Conservation (phyloP, 2,113 vertebrate species). For the Leucosticte australis region DNA sequence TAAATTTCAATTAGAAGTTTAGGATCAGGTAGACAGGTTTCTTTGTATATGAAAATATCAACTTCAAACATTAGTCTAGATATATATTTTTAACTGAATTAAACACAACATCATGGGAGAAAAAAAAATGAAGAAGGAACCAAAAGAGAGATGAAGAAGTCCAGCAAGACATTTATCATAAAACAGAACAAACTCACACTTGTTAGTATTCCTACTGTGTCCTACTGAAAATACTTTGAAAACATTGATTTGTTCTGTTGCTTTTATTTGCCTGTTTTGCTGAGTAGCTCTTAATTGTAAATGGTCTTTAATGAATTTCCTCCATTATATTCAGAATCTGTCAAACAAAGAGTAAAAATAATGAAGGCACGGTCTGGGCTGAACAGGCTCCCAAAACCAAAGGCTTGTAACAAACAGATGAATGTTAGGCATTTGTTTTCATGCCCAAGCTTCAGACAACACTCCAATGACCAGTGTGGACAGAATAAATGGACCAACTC, state of each 20-base stretch:
- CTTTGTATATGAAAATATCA: background rate
- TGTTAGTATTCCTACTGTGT: background rate
- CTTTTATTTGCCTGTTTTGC: background rate
- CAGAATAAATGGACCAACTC: background rate
- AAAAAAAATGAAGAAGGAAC: background rate
- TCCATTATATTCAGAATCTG: background rate
- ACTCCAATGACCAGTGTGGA: background rate
- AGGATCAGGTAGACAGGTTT: background rate
- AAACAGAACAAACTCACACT: background rate
- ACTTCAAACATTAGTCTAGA: background rate
- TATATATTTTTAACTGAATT: background rate
- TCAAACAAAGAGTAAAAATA: background rate
- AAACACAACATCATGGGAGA: background rate
- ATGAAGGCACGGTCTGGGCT: fast-evolving
- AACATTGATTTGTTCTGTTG: background rate
- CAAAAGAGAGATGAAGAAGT: background rate
- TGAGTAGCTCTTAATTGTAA: background rate
- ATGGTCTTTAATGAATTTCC: background rate
- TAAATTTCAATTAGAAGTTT: background rate
- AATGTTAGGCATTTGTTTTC: background rate
- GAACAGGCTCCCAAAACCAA: background rate
- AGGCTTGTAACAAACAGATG: background rate
- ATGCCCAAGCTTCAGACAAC: background rate
- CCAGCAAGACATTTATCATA: background rate
- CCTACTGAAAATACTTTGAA: background rate